Base-by-base conservation (phyloP, 92 coral and sea anemone species). In the Blastomussa wellsi region DNA sequence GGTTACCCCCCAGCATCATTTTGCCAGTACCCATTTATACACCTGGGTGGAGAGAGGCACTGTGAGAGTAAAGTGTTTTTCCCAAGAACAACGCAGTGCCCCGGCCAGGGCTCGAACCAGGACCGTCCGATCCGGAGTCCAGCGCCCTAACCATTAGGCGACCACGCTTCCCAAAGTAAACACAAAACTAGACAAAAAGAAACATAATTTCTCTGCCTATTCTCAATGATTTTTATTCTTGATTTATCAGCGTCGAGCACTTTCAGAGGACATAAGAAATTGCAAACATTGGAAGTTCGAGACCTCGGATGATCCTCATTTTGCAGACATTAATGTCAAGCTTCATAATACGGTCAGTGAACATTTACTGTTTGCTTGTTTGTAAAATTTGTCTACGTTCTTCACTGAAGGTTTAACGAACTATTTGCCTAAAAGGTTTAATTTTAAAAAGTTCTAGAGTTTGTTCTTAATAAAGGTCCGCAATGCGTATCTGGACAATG, bases 251-350 rank as follows among this genome's bases (percentile, higher is more conserved):
- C 84, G 62, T 41, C 78, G 93, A 22, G 49, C 66, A 16, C 39
- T 90, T 44, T 82, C 92, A 20, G 84, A 87, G 29, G 89, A 76
- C 38, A 94, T 92, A 24, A 72, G 55, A 81, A 87, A 71, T 64
- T 94, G 97, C 81, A 83, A 85, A 52, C 95, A 94, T 77, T 94
- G 95, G 95, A 88, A 88, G 64, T 89, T 89, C 11, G 86, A 74
- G 32, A 86, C 87, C 17, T 47, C 95, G 33, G 93, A 92, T 28
- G 97, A 94, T 80, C 93, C 97, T 19, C 89, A 84, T 64, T 80
- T 87, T 57, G 95, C 95, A 7, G 88, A 90, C 39, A 81, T 94
- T 0, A 42, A 89, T 41, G 95, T 92, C 4, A 65, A 59, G 42
- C 81, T 94, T 57, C 88, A 88, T 35, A 94, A 94, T 65, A 72